A percentile compares a stretch with the other conserved stretches of the same genome.
phyloP scores from a whole-genome alignment of 1,140 invertebrate genomes.

The Diploscapter pachys region DNA sequence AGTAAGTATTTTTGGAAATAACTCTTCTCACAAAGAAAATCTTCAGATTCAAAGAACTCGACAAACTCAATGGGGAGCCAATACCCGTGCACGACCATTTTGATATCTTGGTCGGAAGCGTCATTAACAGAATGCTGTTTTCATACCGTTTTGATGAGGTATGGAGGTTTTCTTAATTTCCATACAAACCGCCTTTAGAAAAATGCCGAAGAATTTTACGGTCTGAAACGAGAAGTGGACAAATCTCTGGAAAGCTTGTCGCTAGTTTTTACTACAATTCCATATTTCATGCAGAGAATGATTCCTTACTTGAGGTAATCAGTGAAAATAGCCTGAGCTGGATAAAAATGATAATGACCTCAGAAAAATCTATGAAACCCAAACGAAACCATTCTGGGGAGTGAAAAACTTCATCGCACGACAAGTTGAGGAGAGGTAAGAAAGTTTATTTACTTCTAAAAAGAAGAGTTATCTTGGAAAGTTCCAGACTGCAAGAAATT shows the following conservation, averaged over 20 bases:
- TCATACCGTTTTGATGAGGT: conserved; percentile 8
- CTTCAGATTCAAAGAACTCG: not conserved
- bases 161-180: too few species aligned
- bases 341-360: too few species aligned
- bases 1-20: conserved; percentile 10
- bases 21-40: not conserved
- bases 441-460: too few species aligned
- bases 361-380: too few species aligned
- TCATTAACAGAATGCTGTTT: conserved; percentile 17
- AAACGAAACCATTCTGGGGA: too few species aligned
- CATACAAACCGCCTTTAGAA: not conserved
- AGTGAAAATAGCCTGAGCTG: not conserved
- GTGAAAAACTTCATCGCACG: too few species aligned
- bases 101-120: conserved; percentile 11
- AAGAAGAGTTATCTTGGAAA: too few species aligned
- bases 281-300: not conserved
- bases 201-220: conserved; percentile 11
- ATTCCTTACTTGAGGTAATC: not conserved
- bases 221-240: conserved; percentile 17
- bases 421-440: too few species aligned
- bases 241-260: not conserved
- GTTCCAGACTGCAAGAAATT: too few species aligned
- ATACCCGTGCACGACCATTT: not conserved
- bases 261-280: not conserved
- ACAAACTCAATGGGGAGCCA: not conserved